Conservation (phyloP, 2,113 vertebrate species). For the Meleagris gallopavo region DNA sequence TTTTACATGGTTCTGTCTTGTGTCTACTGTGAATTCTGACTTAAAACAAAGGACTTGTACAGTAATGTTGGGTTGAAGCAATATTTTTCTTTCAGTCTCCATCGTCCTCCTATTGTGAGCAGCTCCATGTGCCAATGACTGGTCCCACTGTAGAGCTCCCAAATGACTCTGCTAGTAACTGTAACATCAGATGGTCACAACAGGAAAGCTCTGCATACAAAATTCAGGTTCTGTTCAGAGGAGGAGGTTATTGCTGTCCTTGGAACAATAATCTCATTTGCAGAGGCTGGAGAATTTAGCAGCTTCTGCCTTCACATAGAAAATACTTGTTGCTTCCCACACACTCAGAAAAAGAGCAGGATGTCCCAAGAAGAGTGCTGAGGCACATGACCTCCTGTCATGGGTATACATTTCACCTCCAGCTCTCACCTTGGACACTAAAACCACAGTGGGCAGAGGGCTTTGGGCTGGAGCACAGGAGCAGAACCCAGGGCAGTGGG, state of each 20-base stretch:
- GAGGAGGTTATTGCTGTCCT: not conserved
- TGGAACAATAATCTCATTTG: not conserved
- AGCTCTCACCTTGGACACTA: not conserved
- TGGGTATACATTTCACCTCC: not conserved
- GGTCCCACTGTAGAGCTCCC: not conserved
- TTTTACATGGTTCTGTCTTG: not conserved
- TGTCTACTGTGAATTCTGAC: not conserved
- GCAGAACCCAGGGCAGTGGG: rapidly evolving
- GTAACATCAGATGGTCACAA: not conserved
- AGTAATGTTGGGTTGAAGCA: not conserved
- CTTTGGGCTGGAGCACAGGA: not conserved
- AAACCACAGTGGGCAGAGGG: not conserved
- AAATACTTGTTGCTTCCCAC: not conserved
- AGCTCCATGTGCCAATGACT: not conserved
- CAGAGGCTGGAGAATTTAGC: not conserved
- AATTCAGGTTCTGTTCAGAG: not conserved
- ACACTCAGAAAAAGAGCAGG: not conserved
- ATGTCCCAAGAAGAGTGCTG: not conserved
- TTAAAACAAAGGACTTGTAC: not conserved
- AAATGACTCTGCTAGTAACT: not conserved
- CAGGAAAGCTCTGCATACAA: not conserved
- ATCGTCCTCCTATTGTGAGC: not conserved
- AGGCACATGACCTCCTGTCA: rapidly evolving
- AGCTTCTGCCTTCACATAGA: not conserved
- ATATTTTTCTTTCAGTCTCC: not conserved